phyloP scores from a whole-genome alignment of 2,797 vertebrate species.

The Micropoecilia bifurca region DNA sequence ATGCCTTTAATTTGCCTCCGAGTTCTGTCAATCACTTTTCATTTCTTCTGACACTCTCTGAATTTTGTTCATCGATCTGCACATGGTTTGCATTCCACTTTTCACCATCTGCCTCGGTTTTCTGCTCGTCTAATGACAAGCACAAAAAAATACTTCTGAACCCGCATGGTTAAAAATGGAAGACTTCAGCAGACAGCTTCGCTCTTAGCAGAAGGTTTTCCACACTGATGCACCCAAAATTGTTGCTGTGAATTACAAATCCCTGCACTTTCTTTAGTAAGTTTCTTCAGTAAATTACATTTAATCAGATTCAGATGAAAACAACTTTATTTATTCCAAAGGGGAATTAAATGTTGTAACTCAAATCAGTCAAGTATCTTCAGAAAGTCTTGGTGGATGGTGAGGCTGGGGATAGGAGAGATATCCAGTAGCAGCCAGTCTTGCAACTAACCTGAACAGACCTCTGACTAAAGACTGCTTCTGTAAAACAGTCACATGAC shows the following conservation, averaged over 20 bases:
- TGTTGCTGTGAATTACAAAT: background rate
- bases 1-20: slow-evolving; percentile 28
- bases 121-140: slow-evolving; percentile 15
- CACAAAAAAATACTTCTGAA: background rate
- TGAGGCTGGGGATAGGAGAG: background rate
- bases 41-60: slow-evolving; percentile 4
- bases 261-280: background rate
- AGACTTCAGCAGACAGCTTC: background rate
- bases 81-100: slow-evolving; percentile 22
- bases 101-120: slow-evolving; percentile 39
- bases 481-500: background rate
- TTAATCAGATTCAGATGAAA: background rate
- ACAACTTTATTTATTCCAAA: background rate
- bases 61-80: slow-evolving; percentile 28
- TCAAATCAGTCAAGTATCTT: background rate
- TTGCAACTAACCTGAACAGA: background rate
- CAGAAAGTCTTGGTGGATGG: background rate
- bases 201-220: background rate
- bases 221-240: background rate
- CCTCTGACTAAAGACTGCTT: background rate
- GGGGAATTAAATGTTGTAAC: background rate
- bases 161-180: background rate
- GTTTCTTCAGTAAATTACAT: background rate
- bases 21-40: slow-evolving; percentile 38
- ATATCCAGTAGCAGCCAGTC: background rate